These are phyloP conservation scores for Sycobia sp. DNA, from an alignment of 1,140 invertebrate genomes.

Conservation along the genomic window DNA sequence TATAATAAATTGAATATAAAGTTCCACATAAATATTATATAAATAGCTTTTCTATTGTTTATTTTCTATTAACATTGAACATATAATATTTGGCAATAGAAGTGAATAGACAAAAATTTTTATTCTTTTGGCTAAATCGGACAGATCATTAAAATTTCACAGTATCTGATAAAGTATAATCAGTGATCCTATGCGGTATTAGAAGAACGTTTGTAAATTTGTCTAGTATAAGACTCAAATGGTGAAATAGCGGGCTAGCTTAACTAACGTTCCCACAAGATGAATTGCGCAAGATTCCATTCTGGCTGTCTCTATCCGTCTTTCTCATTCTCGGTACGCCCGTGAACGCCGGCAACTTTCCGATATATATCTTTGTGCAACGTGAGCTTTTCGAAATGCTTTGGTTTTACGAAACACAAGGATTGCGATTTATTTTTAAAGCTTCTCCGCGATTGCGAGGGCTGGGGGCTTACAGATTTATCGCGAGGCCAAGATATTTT, in stretches of 20 bases:
- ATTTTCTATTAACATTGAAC: too few relatives aligned
- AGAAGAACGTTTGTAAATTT: neutral
- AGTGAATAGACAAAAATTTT: too few relatives aligned
- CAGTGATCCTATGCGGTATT: neutral
- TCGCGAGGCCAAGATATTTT: neutral
- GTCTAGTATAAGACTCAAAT: neutral
- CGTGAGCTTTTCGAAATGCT: constrained; percentile 9
- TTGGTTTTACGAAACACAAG: constrained; percentile 8
- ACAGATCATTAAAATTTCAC: too few relatives aligned
- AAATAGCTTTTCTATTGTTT: too few relatives aligned
- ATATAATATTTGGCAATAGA: too few relatives aligned
- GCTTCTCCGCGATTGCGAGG: neutral
- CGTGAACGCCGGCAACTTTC: neutral
- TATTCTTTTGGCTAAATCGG: too few relatives aligned
- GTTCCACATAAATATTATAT: too few relatives aligned
- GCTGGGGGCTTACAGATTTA: constrained; percentile 9
- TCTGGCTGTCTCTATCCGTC: constrained; percentile 23
- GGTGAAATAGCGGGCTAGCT: neutral
- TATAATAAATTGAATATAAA: too few relatives aligned
- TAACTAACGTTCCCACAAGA: constrained; percentile 22
- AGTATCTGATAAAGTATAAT: too few relatives aligned
- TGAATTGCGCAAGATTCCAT: constrained; percentile 28
- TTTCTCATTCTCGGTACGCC: constrained; percentile 17
- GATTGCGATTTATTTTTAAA: constrained; percentile 25
- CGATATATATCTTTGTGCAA: constrained; percentile 19